Base-by-base conservation (phyloP, 2,797 vertebrate genomes). In the Jordanella pulchra region DNA sequence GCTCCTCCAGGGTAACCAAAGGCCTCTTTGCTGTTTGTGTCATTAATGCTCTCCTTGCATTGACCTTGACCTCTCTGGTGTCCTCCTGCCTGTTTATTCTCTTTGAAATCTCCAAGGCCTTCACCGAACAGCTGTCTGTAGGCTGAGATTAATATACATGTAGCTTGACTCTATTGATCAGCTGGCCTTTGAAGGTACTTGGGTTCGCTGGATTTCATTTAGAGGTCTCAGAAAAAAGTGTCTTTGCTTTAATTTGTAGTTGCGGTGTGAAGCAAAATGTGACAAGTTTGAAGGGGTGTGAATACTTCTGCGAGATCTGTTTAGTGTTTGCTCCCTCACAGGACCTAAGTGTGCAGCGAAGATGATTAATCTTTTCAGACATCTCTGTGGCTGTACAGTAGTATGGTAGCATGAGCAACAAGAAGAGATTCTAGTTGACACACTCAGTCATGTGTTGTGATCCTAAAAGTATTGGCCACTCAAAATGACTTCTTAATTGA, bases 371-470 rank as follows among this genome's bases (percentile, higher is more conserved):
- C 79, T 51, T 84, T 78, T 83, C 61, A 77, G 72, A 75, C 73
- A 61, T 78, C 71, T 81, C 76, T 35, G 11, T 9, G 42, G 63
- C 65, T 67, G 67, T 80, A 67, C 45, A 73, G 58, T 67, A 75
- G 71, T 55, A 44, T 44, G 60, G 54, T 27, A 72, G 73, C 80
- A 63, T 75, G 64, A 81, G 74, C 54, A 64, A 72, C 72, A 51
- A 70, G 67, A 85, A 42, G 61, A 79, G 50, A 85, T 78, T 18
- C 47, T 66, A 71, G 73, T 65, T 73, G 79, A 79, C 60, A 71
- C 21, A 72, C 79, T 60, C 79, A 79, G 65, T 69, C 83, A 77
- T 81, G 77, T 78, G 78, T 76, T 66, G 42, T 28, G 13, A 68
- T 21, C 35, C 45, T 51, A 66, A 54, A 23, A 67, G 64, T 80